These are phyloP conservation scores for Neopelma chrysocephalum DNA, from an alignment of 2,797 vertebrate genomes.

Conservation along the genomic window DNA sequence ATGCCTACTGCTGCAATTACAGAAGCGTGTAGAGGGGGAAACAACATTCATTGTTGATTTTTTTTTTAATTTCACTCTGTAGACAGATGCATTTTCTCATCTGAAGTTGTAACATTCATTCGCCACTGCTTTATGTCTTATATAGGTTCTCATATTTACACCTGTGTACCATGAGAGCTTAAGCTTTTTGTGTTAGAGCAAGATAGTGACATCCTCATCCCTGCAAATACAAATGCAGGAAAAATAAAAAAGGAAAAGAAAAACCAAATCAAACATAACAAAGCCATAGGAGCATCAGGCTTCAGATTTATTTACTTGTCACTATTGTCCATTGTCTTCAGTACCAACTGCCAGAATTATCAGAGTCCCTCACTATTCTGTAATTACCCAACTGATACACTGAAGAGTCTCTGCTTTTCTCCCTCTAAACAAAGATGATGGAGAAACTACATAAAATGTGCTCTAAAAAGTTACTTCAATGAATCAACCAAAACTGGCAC, in stretches of 20 bases:
- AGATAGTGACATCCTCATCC: not conserved
- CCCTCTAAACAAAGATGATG: not conserved
- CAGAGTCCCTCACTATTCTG: not conserved
- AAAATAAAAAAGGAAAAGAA: not conserved
- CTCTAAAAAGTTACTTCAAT: not conserved
- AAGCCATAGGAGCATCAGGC: not conserved
- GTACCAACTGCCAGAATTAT: not conserved
- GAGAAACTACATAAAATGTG: not conserved
- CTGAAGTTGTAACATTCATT: not conserved
- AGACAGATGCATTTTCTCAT: not conserved
- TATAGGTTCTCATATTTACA: not conserved
- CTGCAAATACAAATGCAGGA: not conserved
- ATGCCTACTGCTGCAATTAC: not conserved
- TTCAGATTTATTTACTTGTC: not conserved
- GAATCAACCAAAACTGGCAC: not conserved
- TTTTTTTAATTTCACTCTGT: not conserved
- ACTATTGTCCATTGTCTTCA: not conserved
- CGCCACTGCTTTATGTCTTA: not conserved
- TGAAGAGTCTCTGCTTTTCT: not conserved
- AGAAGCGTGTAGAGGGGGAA: rapidly evolving
- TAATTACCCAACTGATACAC: not conserved
- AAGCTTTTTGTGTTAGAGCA: not conserved
- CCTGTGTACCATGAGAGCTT: not conserved
- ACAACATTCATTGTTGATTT: not conserved
- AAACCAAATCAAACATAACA: not conserved